These are phyloP conservation scores for Toxotes chatareus DNA, from an alignment of 2,113 vertebrate genomes.

Conservation along the genomic window DNA sequence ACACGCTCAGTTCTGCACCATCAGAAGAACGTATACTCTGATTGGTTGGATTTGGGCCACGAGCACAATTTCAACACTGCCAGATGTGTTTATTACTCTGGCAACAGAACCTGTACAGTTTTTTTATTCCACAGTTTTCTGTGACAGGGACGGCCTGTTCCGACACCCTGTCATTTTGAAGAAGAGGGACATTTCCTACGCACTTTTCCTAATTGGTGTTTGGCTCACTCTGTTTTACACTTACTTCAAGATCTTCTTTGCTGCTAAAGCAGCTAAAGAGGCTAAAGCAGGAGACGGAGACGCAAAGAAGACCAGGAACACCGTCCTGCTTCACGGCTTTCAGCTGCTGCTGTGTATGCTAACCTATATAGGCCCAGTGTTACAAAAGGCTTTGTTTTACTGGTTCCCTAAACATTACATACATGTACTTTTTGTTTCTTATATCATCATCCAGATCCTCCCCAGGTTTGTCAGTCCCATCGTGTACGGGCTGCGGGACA, in stretches of 20 bases:
- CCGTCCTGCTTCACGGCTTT: slow-evolving; percentile 57
- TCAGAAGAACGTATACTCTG: slow-evolving; percentile 55
- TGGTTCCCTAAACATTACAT: slow-evolving; percentile 28
- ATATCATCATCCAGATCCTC: slow-evolving; percentile 69
- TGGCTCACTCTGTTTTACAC: slow-evolving; percentile 68
- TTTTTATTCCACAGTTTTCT: slow-evolving; percentile 56
- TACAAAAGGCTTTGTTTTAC: not conserved
- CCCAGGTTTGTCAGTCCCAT: slow-evolving; percentile 79
- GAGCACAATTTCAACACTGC: slow-evolving; percentile 37
- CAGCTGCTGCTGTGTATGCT: slow-evolving; percentile 66
- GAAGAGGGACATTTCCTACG: slow-evolving; percentile 61
- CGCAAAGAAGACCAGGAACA: slow-evolving; percentile 54
- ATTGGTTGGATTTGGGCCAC: slow-evolving; percentile 71
- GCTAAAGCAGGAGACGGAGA: slow-evolving; percentile 44
- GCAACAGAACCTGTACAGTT: slow-evolving; percentile 47
- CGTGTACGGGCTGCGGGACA: slow-evolving; percentile 78
- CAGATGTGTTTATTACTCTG: slow-evolving; percentile 68
- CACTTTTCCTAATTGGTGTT: slow-evolving; percentile 48
- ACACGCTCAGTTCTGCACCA: slow-evolving; percentile 67
- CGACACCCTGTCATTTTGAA: slow-evolving; percentile 22
- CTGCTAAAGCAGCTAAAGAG: slow-evolving; percentile 42
- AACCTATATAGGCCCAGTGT: slow-evolving; percentile 38
- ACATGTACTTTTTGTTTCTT: not conserved
- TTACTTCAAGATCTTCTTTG: slow-evolving; percentile 66
- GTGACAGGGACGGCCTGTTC: slow-evolving; percentile 51